Evolutionary conservation across 2,113 vertebrate genomes (phyloP), one percentile per base, ranked within the genome.

Genomic region (Plecotus auritus): DNA sequence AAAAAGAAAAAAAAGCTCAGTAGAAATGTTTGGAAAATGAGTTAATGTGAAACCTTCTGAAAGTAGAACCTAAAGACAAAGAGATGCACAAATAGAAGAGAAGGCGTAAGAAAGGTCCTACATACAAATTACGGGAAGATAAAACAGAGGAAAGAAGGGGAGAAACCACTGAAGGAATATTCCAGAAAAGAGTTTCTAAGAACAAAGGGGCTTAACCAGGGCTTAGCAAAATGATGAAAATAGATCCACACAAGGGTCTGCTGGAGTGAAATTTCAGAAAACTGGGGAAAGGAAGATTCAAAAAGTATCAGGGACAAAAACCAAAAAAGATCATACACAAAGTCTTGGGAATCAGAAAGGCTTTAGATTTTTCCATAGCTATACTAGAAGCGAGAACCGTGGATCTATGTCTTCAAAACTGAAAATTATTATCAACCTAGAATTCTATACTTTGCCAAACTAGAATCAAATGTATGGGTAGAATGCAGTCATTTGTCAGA

Each of bases 11-110:
- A 77, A 17, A 61, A 61, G 59, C 47, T 83, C 54, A 93, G 37
- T 83, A 83, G 47, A 89, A 93, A 56, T 87, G 22, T 93, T 94
- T 83, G 61, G 73, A 78, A 94, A 93, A 83, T 86, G 35, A 94
- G 40, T 94, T 77, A 90, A 85, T 81, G 11, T 81, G 37, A 93
- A 94, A 51, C 74, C 32, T 89, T 88, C 83, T 5, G 89, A 85
- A 91, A 88, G 32, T 85, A 78, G 70, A 82, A 56, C 30, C 61
- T 37, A 87, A 85, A 93, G 18, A 95, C 70, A 89, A 56, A 95
- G 74, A 84, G n/a, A 92, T 37, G 22, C 2, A 47, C 28, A 90
- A 70, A 49, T 37, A 89, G 40, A 45, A 93, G 42, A 78, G 42
- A 81, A 81, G 7, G 23, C 37, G 7, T 77, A 73, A 88, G 40